phyloP scores from a whole-genome alignment of 2,797 vertebrate species.

The Diplodus puntazzo region DNA sequence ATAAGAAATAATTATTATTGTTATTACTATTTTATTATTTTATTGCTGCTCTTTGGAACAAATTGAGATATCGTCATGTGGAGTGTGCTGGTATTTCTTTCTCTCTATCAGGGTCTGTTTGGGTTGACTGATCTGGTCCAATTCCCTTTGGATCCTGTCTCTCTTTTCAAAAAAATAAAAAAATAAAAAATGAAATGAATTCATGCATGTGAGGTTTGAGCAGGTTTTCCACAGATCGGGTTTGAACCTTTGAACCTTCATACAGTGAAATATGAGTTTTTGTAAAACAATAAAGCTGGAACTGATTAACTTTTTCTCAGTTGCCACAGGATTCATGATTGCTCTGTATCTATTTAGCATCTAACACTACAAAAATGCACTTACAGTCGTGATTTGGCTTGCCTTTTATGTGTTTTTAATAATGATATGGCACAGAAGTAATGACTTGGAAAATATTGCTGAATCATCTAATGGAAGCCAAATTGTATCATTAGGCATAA shows the following conservation, averaged over 20 bases:
- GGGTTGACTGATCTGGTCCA: constrained; percentile 4
- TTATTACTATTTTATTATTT: neutral
- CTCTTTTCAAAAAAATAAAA: neutral
- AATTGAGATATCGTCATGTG: neutral
- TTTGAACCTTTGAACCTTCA: neutral
- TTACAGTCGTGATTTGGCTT: neutral
- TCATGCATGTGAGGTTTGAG: neutral
- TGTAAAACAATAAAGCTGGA: neutral
- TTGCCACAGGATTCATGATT: neutral
- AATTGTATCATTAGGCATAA: constrained; percentile 39
- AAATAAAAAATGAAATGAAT: neutral
- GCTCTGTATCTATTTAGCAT: constrained; percentile 1
- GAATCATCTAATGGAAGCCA: constrained; percentile 29
- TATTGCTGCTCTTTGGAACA: neutral
- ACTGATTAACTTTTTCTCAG: neutral
- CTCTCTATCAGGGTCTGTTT: neutral
- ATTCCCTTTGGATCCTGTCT: constrained; percentile 7
- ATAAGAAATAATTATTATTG: too few species aligned
- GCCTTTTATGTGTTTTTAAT: constrained; percentile 9
- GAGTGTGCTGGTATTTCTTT: constrained; percentile 2
- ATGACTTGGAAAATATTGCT: constrained; percentile 27
- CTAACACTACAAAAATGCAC: neutral
- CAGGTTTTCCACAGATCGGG: neutral
- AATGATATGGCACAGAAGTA: constrained; percentile 13
- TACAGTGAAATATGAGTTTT: neutral